These are phyloP conservation scores for Lepidochrysops patricia DNA, from an alignment of 2,888 invertebrate genomes.

Conservation along the genomic window DNA sequence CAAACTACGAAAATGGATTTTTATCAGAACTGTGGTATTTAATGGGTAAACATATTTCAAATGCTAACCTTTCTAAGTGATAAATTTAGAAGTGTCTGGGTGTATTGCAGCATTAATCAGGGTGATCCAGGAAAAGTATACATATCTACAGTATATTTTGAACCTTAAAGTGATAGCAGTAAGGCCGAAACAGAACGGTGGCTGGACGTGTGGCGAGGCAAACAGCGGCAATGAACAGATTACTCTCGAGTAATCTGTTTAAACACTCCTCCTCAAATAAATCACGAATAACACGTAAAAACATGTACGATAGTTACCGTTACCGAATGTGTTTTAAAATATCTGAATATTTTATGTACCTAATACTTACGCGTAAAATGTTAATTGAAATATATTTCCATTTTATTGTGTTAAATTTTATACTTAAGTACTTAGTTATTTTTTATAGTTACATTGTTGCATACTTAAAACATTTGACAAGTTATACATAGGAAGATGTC, in stretches of 20 bases:
- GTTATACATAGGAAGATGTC: too few species aligned
- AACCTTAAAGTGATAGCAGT: not conserved
- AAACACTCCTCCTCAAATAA: constrained; percentile 49
- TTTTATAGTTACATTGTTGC: too few species aligned
- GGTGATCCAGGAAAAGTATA: constrained; percentile 5
- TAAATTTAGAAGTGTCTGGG: not conserved
- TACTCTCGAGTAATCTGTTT: constrained; percentile 54
- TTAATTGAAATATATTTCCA: not conserved
- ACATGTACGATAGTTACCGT: constrained; percentile 38
- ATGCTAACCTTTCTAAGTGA: not conserved
- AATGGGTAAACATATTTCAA: too few species aligned
- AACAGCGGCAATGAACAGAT: constrained; percentile 22
- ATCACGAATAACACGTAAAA: constrained; percentile 55
- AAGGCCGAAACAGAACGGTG: not conserved
- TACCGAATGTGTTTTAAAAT: too few species aligned
- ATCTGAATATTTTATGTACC: too few species aligned
- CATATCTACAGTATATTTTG: not conserved
- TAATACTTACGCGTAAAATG: not conserved
- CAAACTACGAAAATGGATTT: too few species aligned
- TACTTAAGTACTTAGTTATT: too few species aligned
- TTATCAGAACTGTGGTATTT: too few species aligned
- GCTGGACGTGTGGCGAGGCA: constrained; percentile 16
- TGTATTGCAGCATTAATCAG: not conserved
- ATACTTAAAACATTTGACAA: too few species aligned
- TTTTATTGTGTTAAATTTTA: too few species aligned